Base-by-base conservation (phyloP, 2,888 invertebrate genomes). In the Brachynemurus nebulosus region DNA sequence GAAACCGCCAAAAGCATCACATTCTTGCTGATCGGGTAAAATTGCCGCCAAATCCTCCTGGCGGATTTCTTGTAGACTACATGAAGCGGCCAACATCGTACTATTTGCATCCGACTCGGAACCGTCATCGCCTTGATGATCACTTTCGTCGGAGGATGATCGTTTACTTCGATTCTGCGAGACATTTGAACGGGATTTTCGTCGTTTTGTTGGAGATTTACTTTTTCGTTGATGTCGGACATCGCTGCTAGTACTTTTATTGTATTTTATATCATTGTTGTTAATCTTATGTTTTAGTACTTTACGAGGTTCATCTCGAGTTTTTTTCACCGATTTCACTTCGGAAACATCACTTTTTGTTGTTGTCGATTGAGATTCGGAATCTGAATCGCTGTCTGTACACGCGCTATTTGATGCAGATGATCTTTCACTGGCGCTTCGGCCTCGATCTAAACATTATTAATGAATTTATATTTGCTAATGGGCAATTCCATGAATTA, bases 21-120 rank as follows among this genome's bases (percentile, higher is more conserved):
- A 71, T 45, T 71, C 72, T 41, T 71, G 76, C 59, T 78, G 79
- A 59, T 84, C 82, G 45, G 84, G 83, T 59, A 85, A 67, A 61
- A 85, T 76, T 52, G 81, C 84, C 51, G 82, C 82, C 53, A 84
- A 66, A 64, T 84, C 83, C 59, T 83, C 83, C 64, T 84, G 81
- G 59, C 82, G 77, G 59, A 84, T 81, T 59, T 82, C 81, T 61
- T 76, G 74, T 45, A 71, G 59, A 56, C 67, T 76, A 58, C 69
- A 75, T 21, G 72, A 70, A 38, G 67, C 69, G 49, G 67, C 69
- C 49, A 75, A 65, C 49, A 71, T 74, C 3, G 69, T 72, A 49
- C 70, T 72, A 50, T 68, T 68, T 50, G 49, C 49, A 45, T 45
- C 50, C 12, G 48, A 45, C 54, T 63, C 66, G 19, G 55, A 48